Evolutionary conservation across 2,113 vertebrate species (phyloP).

Genomic region (Planiliza haematocheilus): DNA sequence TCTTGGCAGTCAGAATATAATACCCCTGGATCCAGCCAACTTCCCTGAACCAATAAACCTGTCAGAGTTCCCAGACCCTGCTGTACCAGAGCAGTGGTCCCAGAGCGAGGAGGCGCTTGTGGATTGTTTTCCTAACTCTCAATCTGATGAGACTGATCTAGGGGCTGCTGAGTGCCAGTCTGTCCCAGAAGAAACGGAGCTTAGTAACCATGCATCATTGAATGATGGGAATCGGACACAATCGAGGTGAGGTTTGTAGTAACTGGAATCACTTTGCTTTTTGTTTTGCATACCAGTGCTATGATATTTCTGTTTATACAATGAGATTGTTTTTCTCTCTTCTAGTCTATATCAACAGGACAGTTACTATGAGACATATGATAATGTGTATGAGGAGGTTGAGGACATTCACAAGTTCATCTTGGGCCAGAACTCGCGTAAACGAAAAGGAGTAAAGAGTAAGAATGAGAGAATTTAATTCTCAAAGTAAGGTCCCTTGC

Average conservation of each 20-base stretch:
- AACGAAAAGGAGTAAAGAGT: constrained; percentile 78
- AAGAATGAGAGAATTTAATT: constrained; percentile 37
- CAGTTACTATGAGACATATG: constrained; percentile 42
- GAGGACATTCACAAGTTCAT: constrained; percentile 64
- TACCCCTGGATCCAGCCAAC: constrained; percentile 49
- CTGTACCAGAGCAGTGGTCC: constrained; percentile 37
- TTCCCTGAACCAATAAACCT: constrained; percentile 62
- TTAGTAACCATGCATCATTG: constrained; percentile 3
- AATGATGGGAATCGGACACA: constrained; percentile 44
- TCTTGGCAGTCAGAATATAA: constrained; percentile 57
- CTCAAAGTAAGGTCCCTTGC: not conserved
- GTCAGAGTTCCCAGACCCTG: constrained; percentile 49
- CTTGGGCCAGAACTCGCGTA: constrained; percentile 61
- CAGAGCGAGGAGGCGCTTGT: constrained; percentile 28
- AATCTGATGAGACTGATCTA: constrained; percentile 38
- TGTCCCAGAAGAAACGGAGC: constrained; percentile 35
- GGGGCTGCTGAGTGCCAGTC: constrained; percentile 47
- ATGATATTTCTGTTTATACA: not conserved
- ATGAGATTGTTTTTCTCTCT: not conserved
- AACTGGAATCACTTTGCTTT: not conserved
- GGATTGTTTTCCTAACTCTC: constrained; percentile 24
- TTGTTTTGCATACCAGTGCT: not conserved
- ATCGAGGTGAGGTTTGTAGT: constrained; percentile 52
- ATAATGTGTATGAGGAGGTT: constrained; percentile 83
- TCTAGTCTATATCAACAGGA: constrained; percentile 56